Evolutionary conservation across 2,888 invertebrate species (phyloP).

Genomic region (Drosophila seclusa): DNA sequence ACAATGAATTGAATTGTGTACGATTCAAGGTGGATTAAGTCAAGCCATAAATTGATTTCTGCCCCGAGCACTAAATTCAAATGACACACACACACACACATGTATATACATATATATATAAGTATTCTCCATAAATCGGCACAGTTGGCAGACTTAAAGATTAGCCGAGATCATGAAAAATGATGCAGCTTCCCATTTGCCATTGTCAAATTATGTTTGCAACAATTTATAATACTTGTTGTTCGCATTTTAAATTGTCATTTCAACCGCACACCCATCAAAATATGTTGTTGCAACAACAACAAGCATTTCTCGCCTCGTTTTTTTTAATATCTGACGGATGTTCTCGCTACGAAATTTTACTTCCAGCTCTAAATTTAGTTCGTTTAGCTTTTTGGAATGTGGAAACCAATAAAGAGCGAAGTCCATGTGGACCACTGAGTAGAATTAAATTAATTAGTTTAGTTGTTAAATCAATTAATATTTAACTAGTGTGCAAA

Average conservation of each 20-base stretch:
- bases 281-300: constrained; percentile 12
- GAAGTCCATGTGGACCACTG: background rate
- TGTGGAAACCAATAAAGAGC: constrained; percentile 5
- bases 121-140: constrained; percentile 13
- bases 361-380: constrained; percentile 31
- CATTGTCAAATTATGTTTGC: constrained; percentile 41
- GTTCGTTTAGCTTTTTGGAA: constrained; percentile 53
- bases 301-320: constrained; percentile 4
- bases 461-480: constrained; percentile 13
- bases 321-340: background rate
- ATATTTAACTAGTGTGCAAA: constrained; percentile 9
- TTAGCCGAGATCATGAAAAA: constrained; percentile 26
- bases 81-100: constrained; percentile 33
- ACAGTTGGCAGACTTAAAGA: constrained; percentile 28
- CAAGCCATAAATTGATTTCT: constrained; percentile 70
- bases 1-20: constrained; percentile 62
- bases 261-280: constrained; percentile 32
- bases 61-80: constrained; percentile 56
- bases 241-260: constrained; percentile 43
- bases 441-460: constrained; percentile 37
- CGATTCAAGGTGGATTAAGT: constrained; percentile 77
- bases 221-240: constrained; percentile 40
- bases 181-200: constrained; percentile 5
- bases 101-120: background rate
- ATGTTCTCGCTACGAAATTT: constrained; percentile 37